Base-by-base conservation (phyloP, 2,888 invertebrate genomes). In the Nymphalis polychloros region DNA sequence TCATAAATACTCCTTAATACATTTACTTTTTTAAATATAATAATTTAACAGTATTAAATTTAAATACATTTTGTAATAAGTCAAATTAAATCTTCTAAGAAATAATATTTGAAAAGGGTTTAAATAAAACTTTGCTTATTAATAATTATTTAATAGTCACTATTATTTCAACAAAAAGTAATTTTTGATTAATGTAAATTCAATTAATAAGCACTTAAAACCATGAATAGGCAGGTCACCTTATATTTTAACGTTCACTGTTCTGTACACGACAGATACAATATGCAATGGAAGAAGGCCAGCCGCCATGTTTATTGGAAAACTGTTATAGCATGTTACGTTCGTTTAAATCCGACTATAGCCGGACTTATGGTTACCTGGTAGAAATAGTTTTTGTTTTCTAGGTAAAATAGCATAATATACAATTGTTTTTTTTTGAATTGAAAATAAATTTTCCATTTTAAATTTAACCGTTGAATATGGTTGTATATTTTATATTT, bases 321-420 rank as follows among this genome's bases (percentile, higher is more conserved):
- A 63, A 63, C 46, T 60, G 49, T 61, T 48, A 55, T 41, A 31
- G 61, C 60, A 23, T 19, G 49, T 60, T 63, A 61, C 63, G 63
- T 59, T 63, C 49, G 63, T 59, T 66, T 49, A 41, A n/a, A 59
- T 63, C n/a, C 63, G 64, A 67, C 67, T 57, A 46, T 64, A 27
- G 50, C 8, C 19, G 46, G 59, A 49, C 48, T 50, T 67, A 69
- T 71, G 69, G n/a, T 55, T 49, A 20, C 71, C 71, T 71, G 67
- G 71, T 71, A 53, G 63, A 69, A 69, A 71, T 71, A 71, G 67
- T 71, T 71, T 71, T 69, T 64, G 69, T 69, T 69, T 71, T 71
- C 71, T 71, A 69, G 61, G 27, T 59, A 48, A 49, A 27, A 41
- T 53, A 31, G 31, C 4, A 23, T 27, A 27, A 27, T n/a, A n/a